phyloP scores from a whole-genome alignment of 2,888 invertebrate species.

The Falcaria lacertinaria region DNA sequence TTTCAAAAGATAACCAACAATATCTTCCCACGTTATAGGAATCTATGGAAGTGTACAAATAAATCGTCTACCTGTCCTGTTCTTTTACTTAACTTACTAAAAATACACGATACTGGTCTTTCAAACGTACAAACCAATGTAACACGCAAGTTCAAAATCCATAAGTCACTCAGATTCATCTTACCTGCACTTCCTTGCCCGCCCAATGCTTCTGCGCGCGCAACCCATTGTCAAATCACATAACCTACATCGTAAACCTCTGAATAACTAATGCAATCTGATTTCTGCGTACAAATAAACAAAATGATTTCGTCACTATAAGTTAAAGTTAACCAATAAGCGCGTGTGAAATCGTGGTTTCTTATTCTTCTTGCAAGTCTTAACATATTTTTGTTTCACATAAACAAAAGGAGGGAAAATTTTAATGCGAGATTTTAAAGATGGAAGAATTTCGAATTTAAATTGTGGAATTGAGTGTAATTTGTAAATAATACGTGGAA shows the following conservation, averaged over 20 bases:
- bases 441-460: neutral
- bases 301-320: neutral
- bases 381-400: neutral
- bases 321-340: neutral
- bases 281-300: conserved; percentile 13
- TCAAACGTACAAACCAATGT: too few species aligned
- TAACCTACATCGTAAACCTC: conserved; percentile 56
- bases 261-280: conserved; percentile 37
- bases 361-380: neutral
- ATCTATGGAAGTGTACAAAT: conserved; percentile 7
- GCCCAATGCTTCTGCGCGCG: conserved; percentile 61
- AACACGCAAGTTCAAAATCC: conserved; percentile 4
- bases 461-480: neutral
- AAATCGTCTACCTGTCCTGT: conserved; percentile 10
- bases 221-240: conserved; percentile 54
- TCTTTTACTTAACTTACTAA: neutral
- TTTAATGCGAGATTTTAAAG: neutral
- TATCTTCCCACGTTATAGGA: conserved; percentile 18
- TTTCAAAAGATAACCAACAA: conserved; percentile 7
- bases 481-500: conserved; percentile 4
- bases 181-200: conserved; percentile 32
- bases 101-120: neutral
- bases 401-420: conserved; percentile 5
- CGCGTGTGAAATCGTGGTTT: neutral
- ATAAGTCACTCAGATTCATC: conserved; percentile 24